Evolutionary conservation across 2,888 invertebrate genomes (phyloP).

Genomic region (Colostygia pectinataria): DNA sequence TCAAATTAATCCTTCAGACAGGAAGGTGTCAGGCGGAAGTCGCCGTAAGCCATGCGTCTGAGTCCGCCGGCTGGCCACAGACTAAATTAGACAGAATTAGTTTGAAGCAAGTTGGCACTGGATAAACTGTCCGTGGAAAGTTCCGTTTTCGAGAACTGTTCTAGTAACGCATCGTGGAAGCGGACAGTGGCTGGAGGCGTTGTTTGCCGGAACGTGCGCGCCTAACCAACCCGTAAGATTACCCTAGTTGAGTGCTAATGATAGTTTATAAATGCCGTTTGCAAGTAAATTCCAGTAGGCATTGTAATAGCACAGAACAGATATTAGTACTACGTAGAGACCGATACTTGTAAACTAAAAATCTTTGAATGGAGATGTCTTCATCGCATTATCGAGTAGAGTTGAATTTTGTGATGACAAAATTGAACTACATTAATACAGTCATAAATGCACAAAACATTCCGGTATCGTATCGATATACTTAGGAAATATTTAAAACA

Average conservation of each 20-base stretch:
- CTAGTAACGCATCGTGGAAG: constrained; percentile 39
- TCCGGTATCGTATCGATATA: no score
- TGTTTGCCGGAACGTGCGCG: constrained; percentile 40
- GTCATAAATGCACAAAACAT: no score
- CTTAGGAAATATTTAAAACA: no score
- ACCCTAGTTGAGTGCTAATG: constrained; percentile 31
- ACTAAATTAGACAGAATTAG: constrained; percentile 65
- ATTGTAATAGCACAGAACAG: no score
- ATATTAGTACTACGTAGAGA: no score
- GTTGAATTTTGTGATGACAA: no score
- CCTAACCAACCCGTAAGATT: constrained; percentile 40
- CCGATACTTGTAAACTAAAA: no score
- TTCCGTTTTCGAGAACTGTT: constrained; percentile 34
- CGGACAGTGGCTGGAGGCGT: constrained; percentile 37
- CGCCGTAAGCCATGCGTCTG: constrained; percentile 48
- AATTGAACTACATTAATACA: no score
- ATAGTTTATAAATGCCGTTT: constrained; percentile 21
- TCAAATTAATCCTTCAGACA: constrained; percentile 57
- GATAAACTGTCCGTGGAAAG: constrained; percentile 55
- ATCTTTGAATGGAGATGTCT: no score
- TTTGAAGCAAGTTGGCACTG: constrained; percentile 55
- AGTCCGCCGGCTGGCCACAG: constrained; percentile 39
- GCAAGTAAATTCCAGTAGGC: constrained; percentile 1
- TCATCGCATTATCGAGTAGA: no score
- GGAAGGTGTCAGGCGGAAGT: constrained; percentile 47